Evolutionary conservation across 2,113 vertebrate species (phyloP).

Genomic region (Hippopotamus amphibius): DNA sequence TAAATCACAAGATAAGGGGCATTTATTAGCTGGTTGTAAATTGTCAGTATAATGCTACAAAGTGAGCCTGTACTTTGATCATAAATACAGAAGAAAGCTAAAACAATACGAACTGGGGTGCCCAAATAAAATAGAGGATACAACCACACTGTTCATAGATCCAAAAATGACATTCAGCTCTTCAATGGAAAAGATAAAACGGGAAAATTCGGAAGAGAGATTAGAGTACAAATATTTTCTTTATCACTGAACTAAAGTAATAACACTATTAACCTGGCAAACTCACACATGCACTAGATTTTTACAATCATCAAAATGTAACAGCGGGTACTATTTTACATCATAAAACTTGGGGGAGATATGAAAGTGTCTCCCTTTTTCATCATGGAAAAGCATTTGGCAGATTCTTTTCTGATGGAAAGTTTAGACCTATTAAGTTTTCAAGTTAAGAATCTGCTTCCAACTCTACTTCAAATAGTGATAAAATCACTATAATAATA

Average conservation of each 20-base stretch:
- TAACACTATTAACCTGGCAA: conserved; percentile 29
- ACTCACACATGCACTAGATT: conserved; percentile 41
- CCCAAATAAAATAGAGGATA: conserved; percentile 55
- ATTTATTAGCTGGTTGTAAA: conserved; percentile 68
- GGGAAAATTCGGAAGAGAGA: conserved; percentile 18
- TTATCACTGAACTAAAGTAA: conserved; percentile 52
- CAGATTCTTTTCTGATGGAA: conserved; percentile 76
- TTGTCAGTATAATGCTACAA: conserved; percentile 50
- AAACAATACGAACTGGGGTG: conserved; percentile 28
- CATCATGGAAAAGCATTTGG: conserved; percentile 63
- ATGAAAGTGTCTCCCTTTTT: conserved; percentile 71
- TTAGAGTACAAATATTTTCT: conserved; percentile 64
- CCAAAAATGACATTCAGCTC: neutral
- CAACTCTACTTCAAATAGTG: conserved; percentile 79
- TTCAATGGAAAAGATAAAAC: neutral
- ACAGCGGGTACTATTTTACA: conserved; percentile 72
- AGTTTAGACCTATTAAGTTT: conserved; percentile 67
- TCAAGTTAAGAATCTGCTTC: conserved; percentile 81
- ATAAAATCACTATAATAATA: conserved; percentile 83
- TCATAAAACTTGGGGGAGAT: conserved; percentile 61
- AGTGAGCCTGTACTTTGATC: conserved; percentile 57
- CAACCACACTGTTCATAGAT: neutral
- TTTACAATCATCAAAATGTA: conserved; percentile 73
- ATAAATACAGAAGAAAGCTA: conserved; percentile 71
- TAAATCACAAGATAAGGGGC: conserved; percentile 63